Evolutionary conservation across 2,888 invertebrate genomes (phyloP), one percentile per base, ranked within the genome.

Genomic region (Brachylomia viminalis): DNA sequence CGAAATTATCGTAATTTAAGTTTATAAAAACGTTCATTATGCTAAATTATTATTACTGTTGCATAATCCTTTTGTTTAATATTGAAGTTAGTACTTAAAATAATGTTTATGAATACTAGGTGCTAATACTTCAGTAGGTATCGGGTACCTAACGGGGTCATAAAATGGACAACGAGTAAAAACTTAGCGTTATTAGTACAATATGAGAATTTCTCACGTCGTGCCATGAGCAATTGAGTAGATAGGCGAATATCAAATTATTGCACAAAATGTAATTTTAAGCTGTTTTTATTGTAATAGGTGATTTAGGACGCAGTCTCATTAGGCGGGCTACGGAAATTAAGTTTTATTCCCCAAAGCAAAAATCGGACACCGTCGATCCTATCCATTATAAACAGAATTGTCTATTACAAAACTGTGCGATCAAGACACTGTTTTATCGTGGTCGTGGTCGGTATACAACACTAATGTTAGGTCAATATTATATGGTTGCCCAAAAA

Each of bases 181-280:
- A 87, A 85, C 72, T 86, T 87, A 84, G 84, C 72, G 69, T 74
- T 86, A 87, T 91, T 91, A 91, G 93, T 93, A 92, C 91, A 93
- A 92, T 90, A 88, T 87, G 86, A 84, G 85, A 82, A 88, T 89
- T 85, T 87, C 88, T 90, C 89, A 89, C 86, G 85, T 85, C 85
- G 93, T 94, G 93, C 93, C 94, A 93, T 94, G 86, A 61, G 83
- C 80, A 77, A 80, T 86, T 88, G 80, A 84, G 82, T 94, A 94
- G 93, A 87, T 94, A 94, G 94, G 90, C 80, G 82, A 91, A 89
- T 93, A 93, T 91, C 73, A 91, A 93, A 92, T 90, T 90, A 86
- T 89, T 91, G 94, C 94, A 94, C 94, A 94, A 94, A 92, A 83
- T 70, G 86, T 90, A 91, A 87, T 84, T 82, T 86, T 91, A 88